These are phyloP conservation scores for Acromyrmex charruanus DNA, from an alignment of 1,140 invertebrate genomes.

Conservation along the genomic window DNA sequence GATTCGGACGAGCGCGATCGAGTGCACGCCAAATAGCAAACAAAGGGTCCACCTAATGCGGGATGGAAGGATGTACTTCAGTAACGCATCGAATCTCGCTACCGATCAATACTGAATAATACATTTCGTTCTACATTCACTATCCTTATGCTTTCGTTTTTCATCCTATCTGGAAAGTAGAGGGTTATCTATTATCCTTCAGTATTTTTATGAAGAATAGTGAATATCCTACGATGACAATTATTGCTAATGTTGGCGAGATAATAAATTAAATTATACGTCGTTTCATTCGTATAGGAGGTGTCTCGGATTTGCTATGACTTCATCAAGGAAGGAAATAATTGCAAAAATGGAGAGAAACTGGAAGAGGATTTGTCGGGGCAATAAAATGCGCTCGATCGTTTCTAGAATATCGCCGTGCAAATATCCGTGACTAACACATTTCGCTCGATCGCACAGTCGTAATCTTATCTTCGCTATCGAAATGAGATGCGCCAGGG, in stretches of 20 bases:
- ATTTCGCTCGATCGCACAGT: neutral
- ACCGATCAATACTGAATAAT: slow-evolving; percentile 29
- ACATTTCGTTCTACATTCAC: neutral
- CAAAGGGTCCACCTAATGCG: slow-evolving; percentile 35
- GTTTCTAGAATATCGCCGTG: slow-evolving; percentile 9
- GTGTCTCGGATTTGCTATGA: neutral
- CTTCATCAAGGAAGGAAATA: neutral
- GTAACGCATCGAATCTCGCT: neutral
- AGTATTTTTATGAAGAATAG: neutral
- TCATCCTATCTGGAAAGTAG: neutral
- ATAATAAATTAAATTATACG: neutral
- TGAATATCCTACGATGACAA: neutral
- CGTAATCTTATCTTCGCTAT: slow-evolving; percentile 39
- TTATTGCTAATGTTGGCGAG: neutral
- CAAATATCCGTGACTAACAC: slow-evolving; percentile 18
- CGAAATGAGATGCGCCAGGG: slow-evolving; percentile 7
- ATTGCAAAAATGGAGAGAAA: neutral
- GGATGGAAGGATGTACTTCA: neutral
- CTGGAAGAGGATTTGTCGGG: neutral
- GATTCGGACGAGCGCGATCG: slow-evolving; percentile 39
- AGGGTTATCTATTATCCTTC: neutral
- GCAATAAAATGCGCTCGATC: slow-evolving; percentile 7
- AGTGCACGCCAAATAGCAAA: slow-evolving; percentile 38
- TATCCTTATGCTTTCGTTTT: neutral
- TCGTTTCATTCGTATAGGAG: neutral